A percentile compares a stretch with the other conserved stretches of the same genome.
phyloP scores from a whole-genome alignment of 1,140 invertebrate species.

The Lordiphosa collinella region DNA sequence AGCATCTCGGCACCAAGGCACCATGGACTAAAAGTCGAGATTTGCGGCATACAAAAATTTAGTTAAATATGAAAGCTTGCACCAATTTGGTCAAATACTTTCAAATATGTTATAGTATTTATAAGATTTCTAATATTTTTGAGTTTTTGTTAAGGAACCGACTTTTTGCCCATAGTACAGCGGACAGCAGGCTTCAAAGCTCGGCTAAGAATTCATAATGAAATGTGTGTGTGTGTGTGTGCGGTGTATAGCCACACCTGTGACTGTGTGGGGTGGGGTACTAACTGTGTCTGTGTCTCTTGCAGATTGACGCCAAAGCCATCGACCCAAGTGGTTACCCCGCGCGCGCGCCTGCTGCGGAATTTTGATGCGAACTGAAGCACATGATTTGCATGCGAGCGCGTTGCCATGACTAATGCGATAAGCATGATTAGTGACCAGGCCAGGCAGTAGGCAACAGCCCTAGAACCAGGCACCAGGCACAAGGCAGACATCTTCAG shows the following conservation, averaged over 20 bases:
- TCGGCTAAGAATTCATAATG: slow-evolving; percentile 56
- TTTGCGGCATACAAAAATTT: too few species aligned
- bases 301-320: slow-evolving; percentile 50
- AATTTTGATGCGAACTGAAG: slow-evolving; percentile 73
- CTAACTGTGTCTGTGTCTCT: slow-evolving; percentile 21
- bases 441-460: slow-evolving; percentile 8
- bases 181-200: slow-evolving; percentile 19
- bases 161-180: neutral
- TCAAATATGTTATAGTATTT: too few species aligned
- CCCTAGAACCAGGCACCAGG: neutral
- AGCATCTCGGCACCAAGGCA: slow-evolving; percentile 20
- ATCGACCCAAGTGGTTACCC: slow-evolving; percentile 23
- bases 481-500: neutral
- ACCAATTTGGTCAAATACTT: too few species aligned
- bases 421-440: slow-evolving; percentile 75
- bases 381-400: slow-evolving; percentile 73
- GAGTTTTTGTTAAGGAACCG: too few species aligned
- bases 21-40: neutral
- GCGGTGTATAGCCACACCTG: slow-evolving; percentile 44
- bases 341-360: slow-evolving; percentile 32
- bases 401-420: slow-evolving; percentile 72
- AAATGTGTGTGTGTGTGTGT: slow-evolving; percentile 41
- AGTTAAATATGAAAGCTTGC: too few species aligned
- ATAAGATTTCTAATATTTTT: too few species aligned
- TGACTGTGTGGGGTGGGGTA: slow-evolving; percentile 3